Conservation (phyloP, 1,140 invertebrate genomes). For the Drosophila grimshawi region DNA sequence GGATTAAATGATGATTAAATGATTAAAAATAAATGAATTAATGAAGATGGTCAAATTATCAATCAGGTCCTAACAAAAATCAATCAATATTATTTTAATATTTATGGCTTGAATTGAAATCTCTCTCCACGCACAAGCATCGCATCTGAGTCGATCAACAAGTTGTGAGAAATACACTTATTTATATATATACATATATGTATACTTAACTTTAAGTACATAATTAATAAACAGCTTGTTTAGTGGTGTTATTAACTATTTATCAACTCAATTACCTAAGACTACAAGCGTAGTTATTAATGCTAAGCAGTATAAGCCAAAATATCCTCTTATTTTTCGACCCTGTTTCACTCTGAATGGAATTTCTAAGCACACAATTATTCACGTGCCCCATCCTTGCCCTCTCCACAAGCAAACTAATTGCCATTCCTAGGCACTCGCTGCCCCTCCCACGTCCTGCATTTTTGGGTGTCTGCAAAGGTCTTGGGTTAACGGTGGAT, state of each 20-base stretch:
- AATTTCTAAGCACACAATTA: constrained; percentile 62
- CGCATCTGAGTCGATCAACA: background rate
- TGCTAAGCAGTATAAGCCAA: background rate
- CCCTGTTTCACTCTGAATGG: constrained; percentile 28
- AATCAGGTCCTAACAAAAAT: no score
- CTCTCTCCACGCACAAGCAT: no score
- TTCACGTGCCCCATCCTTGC: constrained; percentile 37
- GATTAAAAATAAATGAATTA: no score
- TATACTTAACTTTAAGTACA: no score
- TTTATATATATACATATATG: no score
- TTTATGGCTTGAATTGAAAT: no score
- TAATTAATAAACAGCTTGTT: background rate
- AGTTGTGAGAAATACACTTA: background rate
- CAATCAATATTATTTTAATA: no score
- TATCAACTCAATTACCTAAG: constrained; percentile 1
- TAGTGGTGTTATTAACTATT: background rate
- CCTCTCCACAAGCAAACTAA: background rate
- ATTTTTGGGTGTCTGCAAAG: constrained; percentile 3
- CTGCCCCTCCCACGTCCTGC: background rate
- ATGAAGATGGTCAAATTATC: no score
- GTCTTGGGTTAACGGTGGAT: background rate
- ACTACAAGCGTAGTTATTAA: background rate
- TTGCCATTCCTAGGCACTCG: constrained; percentile 9
- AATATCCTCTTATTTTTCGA: background rate
- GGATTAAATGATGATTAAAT: no score